Base-by-base conservation (phyloP, 2,888 invertebrate species). In the Octonoba sinensis region DNA sequence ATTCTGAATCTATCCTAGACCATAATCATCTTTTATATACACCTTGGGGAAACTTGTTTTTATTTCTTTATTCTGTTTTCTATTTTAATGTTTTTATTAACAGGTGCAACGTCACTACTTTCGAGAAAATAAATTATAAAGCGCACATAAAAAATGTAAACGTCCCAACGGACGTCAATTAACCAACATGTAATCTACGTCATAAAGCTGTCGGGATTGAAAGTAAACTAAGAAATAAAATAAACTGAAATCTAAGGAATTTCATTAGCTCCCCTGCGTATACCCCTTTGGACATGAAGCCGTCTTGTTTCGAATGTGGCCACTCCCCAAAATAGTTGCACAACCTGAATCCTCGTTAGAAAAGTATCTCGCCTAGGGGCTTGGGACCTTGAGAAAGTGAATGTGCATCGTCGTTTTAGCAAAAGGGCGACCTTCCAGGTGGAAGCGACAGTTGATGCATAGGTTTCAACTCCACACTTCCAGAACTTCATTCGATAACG, bases 371-470 rank as follows among this genome's bases (percentile, higher is more conserved):
- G 62, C 73, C 73, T 51, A 20, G 15, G 36, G 79, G 79, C 73
- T 18, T 36, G 62, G 73, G 73, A 67, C 79, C 79, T 81, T 81
- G 79, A 81, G 62, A 79, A 65, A 54, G 54, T 57, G 62, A n/a
- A 62, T 27, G 78, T 49, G 22, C 72, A 72, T 79, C 51, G 51
- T 22, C 46, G 44, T 36, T 60, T 18, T n/a, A 22, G 15, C 49
- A 12, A 72, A 79, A 73, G 79, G 79, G 79, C 62, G 79, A 74
- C 79, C 79, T 81, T 81, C 79, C n/a, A 64, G 16, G 18, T 64
- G 51, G 36, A 36, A 36, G 36, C 36, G 36, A 11, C 36, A 36
- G 6, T 36, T 36, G 36, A 36, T 36, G 6, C 36, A 36, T 36
- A 36, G 36, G 36, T 11, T 36, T 36, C 36, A 36, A 36, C 36